Evolutionary conservation across 2,888 invertebrate genomes (phyloP), one percentile per base, ranked within the genome.

Genomic region (Himalopsyche japonica): DNA sequence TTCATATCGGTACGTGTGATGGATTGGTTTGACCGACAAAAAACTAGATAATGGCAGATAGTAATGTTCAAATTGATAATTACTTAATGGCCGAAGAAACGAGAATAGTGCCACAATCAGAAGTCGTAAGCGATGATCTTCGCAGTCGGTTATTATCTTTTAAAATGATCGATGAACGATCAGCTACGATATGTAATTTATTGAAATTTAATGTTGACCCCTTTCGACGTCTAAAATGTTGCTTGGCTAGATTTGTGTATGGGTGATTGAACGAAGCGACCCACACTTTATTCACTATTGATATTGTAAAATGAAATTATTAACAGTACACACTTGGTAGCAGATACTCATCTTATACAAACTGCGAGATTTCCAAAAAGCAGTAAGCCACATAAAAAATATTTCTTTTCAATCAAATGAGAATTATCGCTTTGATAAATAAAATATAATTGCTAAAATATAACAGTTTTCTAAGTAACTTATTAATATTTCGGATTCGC

Each of bases 131-230:
- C 57, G 43, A 34, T 34, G 81, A 70, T 81, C 70, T 27, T 43
- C 30, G 76, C 76, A 81, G 76, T 37, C 70, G 34, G 76, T 81
- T 70, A 81, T 70, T 81, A 81, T 81, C 81, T 81, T 70, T 24
- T n/a, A 57, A 57, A 70, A 81, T 81, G 81, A 81, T 81, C 64
- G 81, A 81, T 81, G 81, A 81, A 34, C 70, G 43, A 49, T 80
- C 49, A 49, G 80, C 48, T 20, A 8, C 34, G 80, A 37, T 81
- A 37, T 70, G 37, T 81, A 70, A 81, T 81, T 81, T 81, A 81
- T 81, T 81, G 81, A 81, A 57, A 81, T 80, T 80, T 80, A 80
- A 57, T 80, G 57, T 80, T 80, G 43, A 80, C 57, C 57, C 57
- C 57, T 57, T 57, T 20, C 57, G 24, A 8, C 57, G 47, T 79